Percentiles rank a stretch among this genome's conserved stretches.
Evolutionary conservation across 2,113 vertebrate species (phyloP).

Genomic region (Sylvietta virens): DNA sequence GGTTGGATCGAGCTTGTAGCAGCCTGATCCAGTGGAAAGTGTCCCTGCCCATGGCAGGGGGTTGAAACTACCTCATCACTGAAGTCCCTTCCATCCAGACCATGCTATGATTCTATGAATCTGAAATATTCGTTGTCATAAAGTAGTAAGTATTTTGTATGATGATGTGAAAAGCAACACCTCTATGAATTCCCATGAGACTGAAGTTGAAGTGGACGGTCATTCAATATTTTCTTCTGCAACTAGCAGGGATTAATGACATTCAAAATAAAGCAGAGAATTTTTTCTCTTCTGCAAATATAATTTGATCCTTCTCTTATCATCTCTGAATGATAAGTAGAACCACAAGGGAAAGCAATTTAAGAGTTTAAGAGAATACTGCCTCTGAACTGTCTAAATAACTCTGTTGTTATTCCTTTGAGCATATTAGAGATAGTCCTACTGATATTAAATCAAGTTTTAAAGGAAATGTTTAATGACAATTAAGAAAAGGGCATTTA

Average conservation of each 20-base stretch:
- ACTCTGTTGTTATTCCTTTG: background rate
- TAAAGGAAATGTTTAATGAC: background rate
- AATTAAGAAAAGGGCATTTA: background rate
- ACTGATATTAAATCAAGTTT: background rate
- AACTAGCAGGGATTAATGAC: background rate
- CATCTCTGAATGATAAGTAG: background rate
- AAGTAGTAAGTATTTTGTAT: background rate
- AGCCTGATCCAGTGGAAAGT: background rate
- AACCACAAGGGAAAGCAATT: background rate
- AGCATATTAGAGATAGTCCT: background rate
- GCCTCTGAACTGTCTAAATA: background rate
- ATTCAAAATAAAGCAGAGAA: background rate
- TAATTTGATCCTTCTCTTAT: background rate
- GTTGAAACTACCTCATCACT: too few relatives aligned
- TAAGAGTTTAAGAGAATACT: background rate
- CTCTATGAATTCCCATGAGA: background rate
- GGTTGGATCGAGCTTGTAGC: too few relatives aligned
- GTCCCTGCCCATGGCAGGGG: background rate
- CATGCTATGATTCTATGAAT: background rate
- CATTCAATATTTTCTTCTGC: background rate
- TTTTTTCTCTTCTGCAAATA: background rate
- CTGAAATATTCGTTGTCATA: background rate
- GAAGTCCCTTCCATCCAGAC: background rate
- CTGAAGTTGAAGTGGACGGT: background rate
- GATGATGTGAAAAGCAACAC: background rate